phyloP scores from a whole-genome alignment of 2,888 invertebrate species.

The Micoletzkya japonica region DNA sequence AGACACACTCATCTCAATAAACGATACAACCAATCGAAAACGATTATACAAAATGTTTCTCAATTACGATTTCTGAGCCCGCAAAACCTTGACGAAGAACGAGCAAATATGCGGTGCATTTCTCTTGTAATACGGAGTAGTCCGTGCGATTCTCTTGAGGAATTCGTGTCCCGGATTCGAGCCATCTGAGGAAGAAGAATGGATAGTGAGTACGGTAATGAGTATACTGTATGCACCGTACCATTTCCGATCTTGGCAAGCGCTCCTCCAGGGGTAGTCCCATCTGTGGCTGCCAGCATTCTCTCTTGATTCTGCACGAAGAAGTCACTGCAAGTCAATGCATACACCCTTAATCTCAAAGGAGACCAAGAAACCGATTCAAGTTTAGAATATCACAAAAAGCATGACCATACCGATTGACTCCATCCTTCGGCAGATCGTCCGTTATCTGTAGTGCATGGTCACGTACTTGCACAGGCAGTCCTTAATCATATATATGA shows the following conservation, averaged over 20 bases:
- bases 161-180: slow-evolving; percentile 21
- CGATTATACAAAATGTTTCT: neutral
- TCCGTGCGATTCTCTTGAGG: slow-evolving; percentile 74
- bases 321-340: slow-evolving; percentile 41
- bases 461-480: slow-evolving; percentile 79
- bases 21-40: neutral
- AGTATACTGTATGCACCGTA: slow-evolving; percentile 64
- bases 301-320: slow-evolving; percentile 53
- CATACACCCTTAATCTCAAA: neutral
- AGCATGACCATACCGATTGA: slow-evolving; percentile 78
- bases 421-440: slow-evolving; percentile 87
- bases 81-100: slow-evolving; percentile 84
- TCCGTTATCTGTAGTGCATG: slow-evolving; percentile 86
- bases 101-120: slow-evolving; percentile 94
- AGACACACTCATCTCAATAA: neutral
- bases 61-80: neutral
- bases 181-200: neutral
- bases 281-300: slow-evolving; percentile 66
- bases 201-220: neutral
- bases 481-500: slow-evolving; percentile 63
- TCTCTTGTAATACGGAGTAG: slow-evolving; percentile 90
- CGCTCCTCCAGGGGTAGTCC: slow-evolving; percentile 66
- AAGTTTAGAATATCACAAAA: neutral
- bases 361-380: neutral
- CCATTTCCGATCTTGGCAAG: slow-evolving; percentile 68